These are phyloP conservation scores for Sardina pilchardus DNA, from an alignment of 2,113 vertebrate species.

Conservation along the genomic window DNA sequence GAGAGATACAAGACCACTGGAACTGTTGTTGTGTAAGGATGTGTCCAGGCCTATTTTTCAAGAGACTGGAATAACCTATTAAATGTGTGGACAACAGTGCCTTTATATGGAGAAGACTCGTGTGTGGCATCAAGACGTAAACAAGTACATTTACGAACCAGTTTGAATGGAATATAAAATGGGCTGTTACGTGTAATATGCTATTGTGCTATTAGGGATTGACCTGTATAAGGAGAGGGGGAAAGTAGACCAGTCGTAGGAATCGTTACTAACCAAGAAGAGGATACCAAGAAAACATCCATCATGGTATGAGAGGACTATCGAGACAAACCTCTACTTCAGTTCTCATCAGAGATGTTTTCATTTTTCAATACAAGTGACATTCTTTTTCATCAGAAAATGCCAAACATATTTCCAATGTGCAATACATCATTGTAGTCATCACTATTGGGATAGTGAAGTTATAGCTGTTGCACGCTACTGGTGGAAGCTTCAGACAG, in stretches of 20 bases:
- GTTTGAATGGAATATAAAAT: background rate
- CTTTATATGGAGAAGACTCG: too few species aligned
- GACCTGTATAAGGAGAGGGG: background rate
- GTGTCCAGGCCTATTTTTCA: background rate
- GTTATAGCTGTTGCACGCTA: background rate
- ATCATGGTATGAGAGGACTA: background rate
- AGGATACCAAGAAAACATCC: background rate
- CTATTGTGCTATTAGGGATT: background rate
- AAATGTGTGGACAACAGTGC: too few species aligned
- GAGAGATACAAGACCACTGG: background rate
- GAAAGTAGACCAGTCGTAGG: background rate
- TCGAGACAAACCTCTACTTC: background rate
- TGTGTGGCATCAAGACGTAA: too few species aligned
- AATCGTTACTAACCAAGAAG: background rate
- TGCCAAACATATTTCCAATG: too few species aligned
- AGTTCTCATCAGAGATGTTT: background rate
- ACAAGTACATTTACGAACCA: too few species aligned
- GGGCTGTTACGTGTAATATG: too few species aligned
- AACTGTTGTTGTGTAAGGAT: background rate
- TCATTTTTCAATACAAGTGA: background rate
- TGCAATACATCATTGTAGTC: too few species aligned
- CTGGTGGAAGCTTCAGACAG: background rate
- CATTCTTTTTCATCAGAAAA: too few species aligned
- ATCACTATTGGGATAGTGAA: too few species aligned
- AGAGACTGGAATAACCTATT: background rate